phyloP scores from a whole-genome alignment of 2,888 invertebrate genomes.

The Bombylius discolor region DNA sequence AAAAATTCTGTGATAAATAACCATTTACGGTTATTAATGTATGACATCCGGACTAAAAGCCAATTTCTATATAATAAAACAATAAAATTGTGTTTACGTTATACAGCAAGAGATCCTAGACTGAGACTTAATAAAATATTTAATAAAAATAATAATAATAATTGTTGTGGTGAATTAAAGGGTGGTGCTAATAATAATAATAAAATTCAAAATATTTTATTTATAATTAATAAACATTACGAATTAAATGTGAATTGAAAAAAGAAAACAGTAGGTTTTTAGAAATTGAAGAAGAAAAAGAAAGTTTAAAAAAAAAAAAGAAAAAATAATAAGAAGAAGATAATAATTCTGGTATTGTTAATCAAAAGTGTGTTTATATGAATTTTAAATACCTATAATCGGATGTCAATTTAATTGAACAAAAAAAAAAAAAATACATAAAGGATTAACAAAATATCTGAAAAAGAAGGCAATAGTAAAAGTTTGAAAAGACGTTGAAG shows the following conservation, averaged over 20 bases:
- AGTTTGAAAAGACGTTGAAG: no score
- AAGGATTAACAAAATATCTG: no score
- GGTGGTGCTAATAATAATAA: constrained; percentile 8
- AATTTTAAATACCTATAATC: no score
- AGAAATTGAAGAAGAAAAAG: no score
- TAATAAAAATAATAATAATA: constrained; percentile 9
- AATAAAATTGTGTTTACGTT: constrained; percentile 34
- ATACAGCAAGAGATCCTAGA: constrained; percentile 35
- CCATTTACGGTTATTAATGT: constrained; percentile 31
- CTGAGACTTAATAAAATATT: constrained; percentile 29
- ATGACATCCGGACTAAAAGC: constrained; percentile 32
- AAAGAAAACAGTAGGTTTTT: not conserved
- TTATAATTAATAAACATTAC: not conserved
- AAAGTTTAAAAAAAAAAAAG: no score
- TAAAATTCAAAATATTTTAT: not conserved
- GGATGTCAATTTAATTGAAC: no score
- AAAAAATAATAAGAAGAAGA: no score
- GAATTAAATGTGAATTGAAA: not conserved
- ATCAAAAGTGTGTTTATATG: no score
- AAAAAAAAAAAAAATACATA: no score
- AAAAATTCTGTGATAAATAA: constrained; percentile 25
- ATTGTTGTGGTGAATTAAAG: constrained; percentile 14
- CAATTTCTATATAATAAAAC: constrained; percentile 23
- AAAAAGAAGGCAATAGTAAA: no score
- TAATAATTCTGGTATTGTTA: no score